Evolutionary conservation across 1,140 invertebrate species (phyloP), one percentile per base, ranked within the genome.

Genomic region (Theocolax elegans): DNA sequence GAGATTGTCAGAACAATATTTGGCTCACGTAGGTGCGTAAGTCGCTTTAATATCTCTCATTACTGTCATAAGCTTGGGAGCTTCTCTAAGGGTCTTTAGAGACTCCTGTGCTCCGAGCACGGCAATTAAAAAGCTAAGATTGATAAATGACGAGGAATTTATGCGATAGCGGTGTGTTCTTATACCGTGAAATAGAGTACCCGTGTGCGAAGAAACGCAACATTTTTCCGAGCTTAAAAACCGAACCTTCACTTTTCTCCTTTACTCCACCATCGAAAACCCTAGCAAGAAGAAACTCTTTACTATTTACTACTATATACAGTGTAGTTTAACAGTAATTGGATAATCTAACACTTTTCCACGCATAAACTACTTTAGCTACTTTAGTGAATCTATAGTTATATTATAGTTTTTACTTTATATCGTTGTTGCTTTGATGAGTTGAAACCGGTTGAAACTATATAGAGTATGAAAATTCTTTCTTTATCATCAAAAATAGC

Each of bases 61-160:
- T 80, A 76, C 73, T 70, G 70, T 51, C 21, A 40, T 40, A 64
- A 64, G 68, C 75, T 72, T 67, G 63, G 15, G 56, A 67, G 42
- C 58, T 44, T 59, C 42, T 35, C 58, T 72, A 63, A 58, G 70
- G 27, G 49, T 79, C 76, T 62, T 73, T 23, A 56, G 70, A 75
- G 73, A 76, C 73, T 72, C 19, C 17, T 38, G 67, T 72, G 67
- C 76, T 66, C 74, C 69, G 72, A 72, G 75, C 75, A 29, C 35
- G 35, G 81, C 80, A 82, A 83, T 83, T 85, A 81, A 82, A 83
- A 83, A 82, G 77, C 78, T 82, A 85, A 83, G 81, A 84, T 85
- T 85, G 82, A 85, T 83, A 83, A 83, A 85, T 81, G 82, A 83
- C 80, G 76, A 75, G 72, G 80, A 83, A 83, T 84, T 84, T 81